A percentile compares a stretch with the other conserved stretches of the same genome.
phyloP scores from a whole-genome alignment of 1,140 invertebrate genomes.

The Lineus longissimus region DNA sequence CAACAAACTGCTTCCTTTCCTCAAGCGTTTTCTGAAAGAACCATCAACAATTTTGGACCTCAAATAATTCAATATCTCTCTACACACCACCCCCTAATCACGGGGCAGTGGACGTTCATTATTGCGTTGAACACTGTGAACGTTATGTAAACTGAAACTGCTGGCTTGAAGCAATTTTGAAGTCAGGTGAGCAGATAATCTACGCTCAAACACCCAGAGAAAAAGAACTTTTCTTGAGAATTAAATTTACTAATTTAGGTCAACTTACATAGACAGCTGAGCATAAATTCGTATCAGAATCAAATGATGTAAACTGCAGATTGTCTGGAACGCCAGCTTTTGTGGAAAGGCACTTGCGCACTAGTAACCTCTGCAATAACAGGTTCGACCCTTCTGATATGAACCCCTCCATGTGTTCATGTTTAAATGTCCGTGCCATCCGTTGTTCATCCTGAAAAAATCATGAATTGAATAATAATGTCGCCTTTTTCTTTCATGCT shows the following conservation, averaged over 20 bases:
- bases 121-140: not conserved
- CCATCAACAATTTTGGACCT: not conserved
- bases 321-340: constrained; percentile 30
- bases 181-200: not conserved
- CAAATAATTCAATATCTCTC: not conserved
- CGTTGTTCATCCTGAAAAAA: constrained; percentile 42
- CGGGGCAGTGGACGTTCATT: too few species aligned
- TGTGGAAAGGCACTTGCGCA: constrained; percentile 30
- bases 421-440: constrained; percentile 32
- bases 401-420: constrained; percentile 46
- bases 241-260: too few species aligned
- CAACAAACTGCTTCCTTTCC: constrained; percentile 41
- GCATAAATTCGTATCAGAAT: constrained; percentile 51
- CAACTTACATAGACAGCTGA: constrained; percentile 50
- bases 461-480: not conserved
- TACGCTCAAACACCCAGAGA: not conserved
- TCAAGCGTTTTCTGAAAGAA: constrained; percentile 37
- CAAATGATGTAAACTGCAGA: constrained; percentile 48
- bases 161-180: too few species aligned
- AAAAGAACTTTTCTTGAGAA: too few species aligned
- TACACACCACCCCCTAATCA: too few species aligned
- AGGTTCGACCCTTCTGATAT: constrained; percentile 54
- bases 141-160: too few species aligned
- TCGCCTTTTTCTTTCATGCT: too few species aligned
- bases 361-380: constrained; percentile 46